These are phyloP conservation scores for Indri indri DNA, from an alignment of 2,113 vertebrate genomes.

Conservation along the genomic window DNA sequence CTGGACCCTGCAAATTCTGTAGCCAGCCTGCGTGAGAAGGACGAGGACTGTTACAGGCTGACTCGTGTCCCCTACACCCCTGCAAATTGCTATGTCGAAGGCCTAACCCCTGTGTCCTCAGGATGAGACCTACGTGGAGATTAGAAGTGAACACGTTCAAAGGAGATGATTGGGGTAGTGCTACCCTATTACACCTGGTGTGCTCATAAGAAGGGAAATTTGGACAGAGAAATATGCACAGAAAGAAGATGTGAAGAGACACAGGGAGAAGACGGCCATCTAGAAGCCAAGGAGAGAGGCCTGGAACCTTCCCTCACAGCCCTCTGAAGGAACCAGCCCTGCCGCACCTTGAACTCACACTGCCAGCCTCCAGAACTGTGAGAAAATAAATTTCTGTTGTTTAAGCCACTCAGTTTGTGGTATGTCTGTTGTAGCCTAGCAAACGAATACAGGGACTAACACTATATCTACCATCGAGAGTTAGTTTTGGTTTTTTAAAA, in stretches of 20 bases:
- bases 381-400: background rate
- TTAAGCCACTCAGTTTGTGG: background rate
- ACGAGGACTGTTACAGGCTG: background rate
- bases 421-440: background rate
- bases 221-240: background rate
- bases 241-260: background rate
- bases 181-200: background rate
- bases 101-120: background rate
- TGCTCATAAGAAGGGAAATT: background rate
- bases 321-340: background rate
- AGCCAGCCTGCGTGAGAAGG: background rate
- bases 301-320: background rate
- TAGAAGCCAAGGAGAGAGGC: background rate
- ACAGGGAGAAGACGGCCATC: background rate
- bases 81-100: background rate
- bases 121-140: background rate
- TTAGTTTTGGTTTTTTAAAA: background rate
- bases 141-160: background rate
- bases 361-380: background rate
- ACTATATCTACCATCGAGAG: background rate
- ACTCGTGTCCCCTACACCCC: background rate
- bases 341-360: background rate
- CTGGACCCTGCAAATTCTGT: background rate
- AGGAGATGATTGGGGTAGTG: background rate
- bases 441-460: background rate